Evolutionary conservation across 2,888 invertebrate species (phyloP), one percentile per base, ranked within the genome.

Genomic region (Drosophila tanythrix): DNA sequence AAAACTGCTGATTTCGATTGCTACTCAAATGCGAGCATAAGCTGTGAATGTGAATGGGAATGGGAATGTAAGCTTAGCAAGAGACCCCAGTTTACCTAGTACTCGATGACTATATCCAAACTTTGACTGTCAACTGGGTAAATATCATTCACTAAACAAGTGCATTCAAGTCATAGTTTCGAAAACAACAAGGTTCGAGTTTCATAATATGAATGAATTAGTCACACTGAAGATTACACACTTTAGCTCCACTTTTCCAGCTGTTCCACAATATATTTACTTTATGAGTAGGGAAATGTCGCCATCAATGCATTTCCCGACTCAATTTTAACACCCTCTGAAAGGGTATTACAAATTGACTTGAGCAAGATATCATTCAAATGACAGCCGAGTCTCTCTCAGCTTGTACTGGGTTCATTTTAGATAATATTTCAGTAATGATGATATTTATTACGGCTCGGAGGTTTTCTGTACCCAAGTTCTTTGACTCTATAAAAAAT

Each of bases 1-100:
- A 68, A 50, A 70, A 53, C 52, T 65, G 69, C 64, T 70, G 74
- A 70, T 67, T 78, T 52, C 33, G 56, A 65, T 74, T 66, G 67
- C 68, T 48, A 57, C n/a, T 38, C 43, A 48, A 58, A 53, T 60
- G 40, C 40, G 40, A 46, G 55, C 58, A 50, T 36, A 56, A 57
- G 40, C 21, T 21, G 53, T 8, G 51, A 56, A 57, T 76, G 46
- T 36, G 36, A 33, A 0, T 33, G 33, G 3, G 35, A 35, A 0
- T 15, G 13, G 13, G 15, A 25, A 46, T 46, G 25, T 25, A 4
- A 46, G 8, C 25, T 61, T 38, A 8, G 33, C 35, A 74, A 38
- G n/a, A 27, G 38, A 38, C 1, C n/a, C 11, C 0, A 15, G 4
- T 46, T 13, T 38, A 50, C 38, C 33, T 31, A 29, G 15, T 15